Evolutionary conservation across 1,140 invertebrate species (phyloP), one percentile per base, ranked within the genome.

Genomic region (Trialeurodes vaporariorum): DNA sequence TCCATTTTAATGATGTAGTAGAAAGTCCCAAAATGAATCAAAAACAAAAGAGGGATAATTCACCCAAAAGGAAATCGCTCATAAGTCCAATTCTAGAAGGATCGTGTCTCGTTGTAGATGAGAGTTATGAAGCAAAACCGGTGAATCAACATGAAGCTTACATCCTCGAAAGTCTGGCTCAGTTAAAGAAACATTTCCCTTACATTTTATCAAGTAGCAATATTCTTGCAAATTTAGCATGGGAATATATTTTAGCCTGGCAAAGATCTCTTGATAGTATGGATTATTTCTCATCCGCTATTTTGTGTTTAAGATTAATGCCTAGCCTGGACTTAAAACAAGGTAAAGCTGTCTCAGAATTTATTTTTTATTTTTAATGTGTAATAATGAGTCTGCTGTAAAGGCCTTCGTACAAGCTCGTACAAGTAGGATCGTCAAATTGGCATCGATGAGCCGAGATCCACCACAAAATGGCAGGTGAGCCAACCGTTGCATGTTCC

Each of bases 191-290:
- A 58, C 86, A 90, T 77, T 95, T 96, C 77, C 93, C 93, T 0
- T 86, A 92, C 67, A 95, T 92, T 78, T 81, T 95, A 40, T 85
- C 88, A 25, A 84, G 87, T 27, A 87, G 88, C 72, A 84, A 89
- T 34, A 77, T 96, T 27, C 78, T 95, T 40, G 85, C 87, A 13
- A 93, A 95, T 77, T 87, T 94, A 81, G 87, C 86, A 71, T 96
- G 93, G 94, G 92, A 96, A 76, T 93, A 91, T 78, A 84, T 90
- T 67, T 83, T 90, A 69, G 83, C 83, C 64, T 96, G 93, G 93
- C 88, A 89, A 76, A 91, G 89, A 77, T 84, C 88, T 71, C 83
- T 88, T 67, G 82, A 86, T 62, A 81, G 84, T 65, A 79, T 89
- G n/a, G 77, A 83, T 22, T 78, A 83, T 71, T 78, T 93, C 1